phyloP scores from a whole-genome alignment of 1,140 invertebrate species.

The Drosophila eugracilis region DNA sequence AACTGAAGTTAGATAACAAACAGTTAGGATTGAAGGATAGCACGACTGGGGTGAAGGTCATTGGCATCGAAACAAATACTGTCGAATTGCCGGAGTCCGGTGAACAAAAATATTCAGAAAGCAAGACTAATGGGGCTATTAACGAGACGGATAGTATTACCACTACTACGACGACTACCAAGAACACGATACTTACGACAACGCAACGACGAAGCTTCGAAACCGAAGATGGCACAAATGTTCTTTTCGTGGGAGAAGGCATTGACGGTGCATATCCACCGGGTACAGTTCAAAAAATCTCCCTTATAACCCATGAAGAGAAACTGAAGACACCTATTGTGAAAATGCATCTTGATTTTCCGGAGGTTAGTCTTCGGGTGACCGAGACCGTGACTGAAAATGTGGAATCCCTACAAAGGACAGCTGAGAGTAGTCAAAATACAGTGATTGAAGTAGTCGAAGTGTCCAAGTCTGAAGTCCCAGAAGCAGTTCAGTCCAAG shows the following conservation, averaged over 20 bases:
- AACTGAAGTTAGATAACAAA: conserved; percentile 45
- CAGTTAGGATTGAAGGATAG: conserved; percentile 55
- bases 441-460: conserved; percentile 42
- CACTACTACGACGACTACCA: conserved; percentile 71
- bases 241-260: conserved; percentile 81
- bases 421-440: conserved; percentile 46
- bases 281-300: conserved; percentile 87
- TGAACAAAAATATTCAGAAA: conserved; percentile 14
- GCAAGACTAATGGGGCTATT: conserved; percentile 37
- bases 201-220: conserved; percentile 78
- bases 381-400: conserved; percentile 83
- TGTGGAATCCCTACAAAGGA: conserved; percentile 57
- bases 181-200: conserved; percentile 72
- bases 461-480: conserved; percentile 9
- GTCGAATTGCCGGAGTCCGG: conserved; percentile 38
- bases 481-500: conserved; percentile 27
- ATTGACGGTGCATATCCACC: conserved; percentile 81
- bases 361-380: conserved; percentile 79
- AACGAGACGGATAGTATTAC: conserved; percentile 55
- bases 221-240: conserved; percentile 81
- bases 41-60: conserved; percentile 61
- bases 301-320: conserved; percentile 89
- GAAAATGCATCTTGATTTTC: conserved; percentile 87
- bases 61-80: conserved; percentile 71
- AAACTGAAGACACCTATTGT: conserved; percentile 88